Conservation (phyloP, 2,888 invertebrate species). For the Carterocephalus palaemon region DNA sequence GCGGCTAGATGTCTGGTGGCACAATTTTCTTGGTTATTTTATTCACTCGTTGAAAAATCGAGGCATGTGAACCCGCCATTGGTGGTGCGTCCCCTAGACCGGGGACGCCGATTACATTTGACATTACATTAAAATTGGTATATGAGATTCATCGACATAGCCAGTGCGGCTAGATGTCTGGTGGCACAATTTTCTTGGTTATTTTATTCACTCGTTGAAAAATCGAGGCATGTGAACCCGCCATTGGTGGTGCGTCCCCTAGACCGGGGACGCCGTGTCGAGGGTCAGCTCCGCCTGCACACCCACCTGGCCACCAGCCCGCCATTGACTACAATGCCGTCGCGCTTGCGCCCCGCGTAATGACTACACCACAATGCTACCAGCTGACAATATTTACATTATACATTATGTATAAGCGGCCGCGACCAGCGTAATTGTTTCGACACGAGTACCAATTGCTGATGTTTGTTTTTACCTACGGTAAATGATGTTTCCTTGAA, state of each 20-base stretch:
- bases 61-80: constrained; percentile 27
- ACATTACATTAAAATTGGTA: too few species aligned
- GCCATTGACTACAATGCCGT: constrained; percentile 73
- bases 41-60: constrained; percentile 28
- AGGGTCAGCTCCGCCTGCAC: constrained; percentile 64
- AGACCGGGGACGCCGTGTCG: constrained; percentile 39
- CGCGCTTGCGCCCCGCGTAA: constrained; percentile 58
- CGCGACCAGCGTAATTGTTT: constrained; percentile 53
- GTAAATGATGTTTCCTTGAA: neutral
- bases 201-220: too few species aligned
- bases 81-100: constrained; percentile 30
- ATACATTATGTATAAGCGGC: constrained; percentile 58
- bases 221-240: constrained; percentile 26
- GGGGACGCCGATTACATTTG: too few species aligned
- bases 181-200: too few species aligned
- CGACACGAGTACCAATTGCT: too few species aligned
- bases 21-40: too few species aligned
- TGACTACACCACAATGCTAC: constrained; percentile 59
- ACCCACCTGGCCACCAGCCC: constrained; percentile 64
- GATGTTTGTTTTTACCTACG: constrained; percentile 1
- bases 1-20: too few species aligned
- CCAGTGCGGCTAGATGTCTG: too few species aligned
- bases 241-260: constrained; percentile 30
- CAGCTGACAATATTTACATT: constrained; percentile 67
- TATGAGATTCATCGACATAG: too few species aligned